phyloP scores from a whole-genome alignment of 1,140 invertebrate genomes.

The Neotoxoptera formosana region DNA sequence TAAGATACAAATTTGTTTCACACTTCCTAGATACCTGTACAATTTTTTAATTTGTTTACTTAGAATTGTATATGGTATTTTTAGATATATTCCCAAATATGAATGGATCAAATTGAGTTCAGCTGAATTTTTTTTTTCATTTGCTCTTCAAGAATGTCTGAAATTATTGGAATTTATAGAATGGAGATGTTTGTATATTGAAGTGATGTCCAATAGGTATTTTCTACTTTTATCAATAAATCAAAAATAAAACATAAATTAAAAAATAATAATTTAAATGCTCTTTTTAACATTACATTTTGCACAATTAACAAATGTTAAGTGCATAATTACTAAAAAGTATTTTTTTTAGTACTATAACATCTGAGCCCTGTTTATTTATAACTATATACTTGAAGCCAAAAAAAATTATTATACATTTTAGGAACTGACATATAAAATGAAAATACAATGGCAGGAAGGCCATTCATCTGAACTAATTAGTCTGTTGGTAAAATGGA shows the following conservation, averaged over 20 bases:
- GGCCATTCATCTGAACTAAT: constrained; percentile 37
- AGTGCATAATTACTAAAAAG: neutral
- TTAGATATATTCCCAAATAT: neutral
- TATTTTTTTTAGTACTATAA: no score
- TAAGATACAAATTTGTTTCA: neutral
- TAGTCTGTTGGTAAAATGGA: constrained; percentile 37
- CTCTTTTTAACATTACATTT: neutral
- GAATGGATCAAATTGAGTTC: neutral
- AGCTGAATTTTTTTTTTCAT: neutral
- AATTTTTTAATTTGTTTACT: neutral
- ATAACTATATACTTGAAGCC: neutral
- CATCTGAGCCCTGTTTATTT: neutral
- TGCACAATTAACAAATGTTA: neutral
- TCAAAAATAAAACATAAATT: neutral
- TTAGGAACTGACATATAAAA: constrained; percentile 37
- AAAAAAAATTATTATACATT: neutral
- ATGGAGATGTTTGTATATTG: neutral
- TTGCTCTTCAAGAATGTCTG: neutral
- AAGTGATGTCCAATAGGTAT: neutral
- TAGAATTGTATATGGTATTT: neutral
- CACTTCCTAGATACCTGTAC: no score
- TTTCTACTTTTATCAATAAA: neutral
- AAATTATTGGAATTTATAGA: neutral
- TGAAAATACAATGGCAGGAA: constrained; percentile 40
- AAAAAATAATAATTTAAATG: neutral